Base-by-base conservation (phyloP, 1,140 invertebrate species). In the Matsumurasca onukii region DNA sequence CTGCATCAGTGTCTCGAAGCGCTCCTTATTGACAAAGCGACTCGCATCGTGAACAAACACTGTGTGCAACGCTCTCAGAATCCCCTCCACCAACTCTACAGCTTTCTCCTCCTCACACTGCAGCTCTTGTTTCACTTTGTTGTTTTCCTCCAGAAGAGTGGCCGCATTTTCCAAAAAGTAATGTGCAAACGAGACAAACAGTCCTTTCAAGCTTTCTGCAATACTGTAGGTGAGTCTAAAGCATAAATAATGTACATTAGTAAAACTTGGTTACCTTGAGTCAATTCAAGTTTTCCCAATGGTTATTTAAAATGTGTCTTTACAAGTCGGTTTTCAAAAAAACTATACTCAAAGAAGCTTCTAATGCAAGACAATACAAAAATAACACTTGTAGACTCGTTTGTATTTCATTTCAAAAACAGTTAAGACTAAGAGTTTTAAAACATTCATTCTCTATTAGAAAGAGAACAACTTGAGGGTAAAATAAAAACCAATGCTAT, bases 141-240 rank as follows among this genome's bases (percentile, higher is more conserved):
- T 83, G 64, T 81, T 82, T 39, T 70, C 73, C 31, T 80, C 79
- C 24, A 98, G 77, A 1, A 93, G 76, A 2, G 86, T 79, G 0
- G 91, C 88, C 0, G 91, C 88, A 76, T 95, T 90, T 74, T 89
- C 88, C 0, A 97, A 80, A 72, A 97, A 90, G 74, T 93, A 89
- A 3, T 89, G 89, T 59, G 94, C 93, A 78, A 98, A 97, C 27
- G 95, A 79, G 1, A 93, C 88, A 78, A 98, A 98, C 0, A 98
- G 80, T 25, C 91, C 91, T 78, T 95, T 93, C 9, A 98, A 78
- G 62, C 86, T 87, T 57, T 92, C 88, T 0, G 93, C 92, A 66
- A 97, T 87, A 25, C 85, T 87, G 63, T 83, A 85, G 51, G 90
- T 90, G 30, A 95, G 76, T 75, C 89, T 87, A 78, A 78, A 86